Evolutionary conservation across 2,797 vertebrate genomes (phyloP), one percentile per base, ranked within the genome.

Genomic region (Sebastes flavidus): DNA sequence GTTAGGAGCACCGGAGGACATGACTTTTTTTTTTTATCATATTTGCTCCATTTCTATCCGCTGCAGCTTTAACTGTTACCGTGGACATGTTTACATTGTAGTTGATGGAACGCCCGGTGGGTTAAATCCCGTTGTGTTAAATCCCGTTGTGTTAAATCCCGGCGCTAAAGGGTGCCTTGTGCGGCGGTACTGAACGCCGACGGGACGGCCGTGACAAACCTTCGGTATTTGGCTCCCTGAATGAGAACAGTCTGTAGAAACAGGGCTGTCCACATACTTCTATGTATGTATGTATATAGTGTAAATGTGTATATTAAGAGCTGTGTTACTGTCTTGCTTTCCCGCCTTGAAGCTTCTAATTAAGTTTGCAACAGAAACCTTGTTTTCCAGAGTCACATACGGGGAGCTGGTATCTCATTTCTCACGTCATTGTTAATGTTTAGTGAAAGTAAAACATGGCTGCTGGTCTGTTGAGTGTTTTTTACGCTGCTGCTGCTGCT

Each of bases 391-490:
- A 60, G 63, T 54, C 22, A 9, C 36, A 11, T 12, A 54, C 1
- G 5, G n/a, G 9, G 0, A 68, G 60, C 0, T 7, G 16, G 70
- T 29, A 5, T 87, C 63, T 58, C 5, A 65, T 86, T 77, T 29
- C 76, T 16, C 52, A 27, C 56, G n/a, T 81, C 61, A 42, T 62
- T 76, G 16, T 83, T 38, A 55, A 52, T 58, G 71, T 72, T 60
- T 8, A 2, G 36, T 22, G 10, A 46, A 10, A 68, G 65, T 60
- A 58, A n/a, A 5, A 2, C 56, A 6, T 4, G 30, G 16, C 46
- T 49, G 46, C 18, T 49, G 46, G 46, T 20, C 71, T 58, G 12
- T 11, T 61, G 36, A 36, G n/a, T 27, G 13, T 36, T 81, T 36
- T 72, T 73, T 4, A 76, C 9, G 36, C 36, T 38, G 12, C 36